These are phyloP conservation scores for Anhinga rufa DNA, from an alignment of 2,113 vertebrate genomes.

Conservation along the genomic window DNA sequence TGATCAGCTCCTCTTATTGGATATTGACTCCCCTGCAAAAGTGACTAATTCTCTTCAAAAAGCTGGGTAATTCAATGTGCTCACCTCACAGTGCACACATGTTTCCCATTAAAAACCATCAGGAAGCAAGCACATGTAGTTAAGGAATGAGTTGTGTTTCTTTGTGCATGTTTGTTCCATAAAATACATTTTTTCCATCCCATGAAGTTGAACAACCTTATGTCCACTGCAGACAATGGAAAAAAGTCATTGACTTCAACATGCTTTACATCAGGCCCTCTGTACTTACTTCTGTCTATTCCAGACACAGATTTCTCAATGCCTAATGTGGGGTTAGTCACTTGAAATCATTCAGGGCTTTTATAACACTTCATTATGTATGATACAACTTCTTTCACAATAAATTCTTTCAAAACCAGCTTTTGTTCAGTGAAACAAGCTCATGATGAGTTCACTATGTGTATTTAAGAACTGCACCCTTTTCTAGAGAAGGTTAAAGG, in stretches of 20 bases:
- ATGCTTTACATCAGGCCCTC: background rate
- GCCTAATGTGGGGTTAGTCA: background rate
- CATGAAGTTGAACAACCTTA: background rate
- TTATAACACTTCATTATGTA: constrained; percentile 39
- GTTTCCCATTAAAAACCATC: background rate
- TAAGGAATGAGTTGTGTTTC: background rate
- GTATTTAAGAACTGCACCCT: background rate
- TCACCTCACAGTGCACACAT: background rate
- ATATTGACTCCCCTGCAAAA: background rate
- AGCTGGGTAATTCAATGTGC: background rate
- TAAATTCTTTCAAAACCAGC: background rate
- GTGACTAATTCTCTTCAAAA: background rate
- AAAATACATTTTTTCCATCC: background rate
- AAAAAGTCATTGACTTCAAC: background rate
- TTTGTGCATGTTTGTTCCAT: constrained; percentile 10
- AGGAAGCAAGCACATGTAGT: background rate
- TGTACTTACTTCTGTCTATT: background rate
- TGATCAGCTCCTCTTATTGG: background rate
- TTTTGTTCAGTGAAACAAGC: constrained; percentile 5
- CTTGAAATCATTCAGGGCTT: background rate
- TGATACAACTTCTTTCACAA: constrained; percentile 23
- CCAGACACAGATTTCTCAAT: background rate
- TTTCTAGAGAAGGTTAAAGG: background rate
- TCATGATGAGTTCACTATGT: background rate
- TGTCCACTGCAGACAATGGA: background rate